These are phyloP conservation scores for Scrobipalpa atriplicella DNA, from an alignment of 2,888 invertebrate genomes.

Conservation along the genomic window DNA sequence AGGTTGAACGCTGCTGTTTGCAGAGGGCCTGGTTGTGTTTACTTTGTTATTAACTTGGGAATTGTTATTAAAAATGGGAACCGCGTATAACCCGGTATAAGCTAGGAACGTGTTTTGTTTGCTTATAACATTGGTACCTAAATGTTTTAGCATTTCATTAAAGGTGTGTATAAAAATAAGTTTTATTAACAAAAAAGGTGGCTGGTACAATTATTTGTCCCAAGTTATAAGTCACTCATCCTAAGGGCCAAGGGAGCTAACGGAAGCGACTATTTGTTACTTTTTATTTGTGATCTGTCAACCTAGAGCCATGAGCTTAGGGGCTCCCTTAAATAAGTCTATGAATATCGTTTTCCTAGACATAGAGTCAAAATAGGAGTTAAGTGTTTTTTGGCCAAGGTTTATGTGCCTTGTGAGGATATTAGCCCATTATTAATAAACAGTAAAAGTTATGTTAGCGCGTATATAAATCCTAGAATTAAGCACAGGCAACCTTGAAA, in stretches of 20 bases:
- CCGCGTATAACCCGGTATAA: conserved; percentile 34
- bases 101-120: conserved; percentile 22
- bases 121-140: conserved; percentile 12
- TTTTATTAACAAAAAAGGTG: conserved; percentile 11
- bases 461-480: no score
- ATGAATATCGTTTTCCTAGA: background rate
- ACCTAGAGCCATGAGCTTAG: conserved; percentile 33
- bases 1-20: conserved; percentile 55
- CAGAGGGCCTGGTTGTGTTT: conserved; percentile 52
- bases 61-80: conserved; percentile 64
- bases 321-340: background rate
- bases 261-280: conserved; percentile 49
- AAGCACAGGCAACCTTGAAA: no score
- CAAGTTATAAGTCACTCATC: conserved; percentile 36
- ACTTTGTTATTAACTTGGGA: conserved; percentile 64
- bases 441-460: no score
- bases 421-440: no score
- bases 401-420: no score
- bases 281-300: conserved; percentile 43
- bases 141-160: conserved; percentile 18
- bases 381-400: background rate
- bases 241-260: conserved; percentile 32
- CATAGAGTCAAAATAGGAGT: background rate
- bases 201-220: conserved; percentile 27
- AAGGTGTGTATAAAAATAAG: no score